Percentiles rank a stretch among this genome's conserved stretches.
phyloP scores from a whole-genome alignment of 2,888 invertebrate species.

The Beris morrisii region DNA sequence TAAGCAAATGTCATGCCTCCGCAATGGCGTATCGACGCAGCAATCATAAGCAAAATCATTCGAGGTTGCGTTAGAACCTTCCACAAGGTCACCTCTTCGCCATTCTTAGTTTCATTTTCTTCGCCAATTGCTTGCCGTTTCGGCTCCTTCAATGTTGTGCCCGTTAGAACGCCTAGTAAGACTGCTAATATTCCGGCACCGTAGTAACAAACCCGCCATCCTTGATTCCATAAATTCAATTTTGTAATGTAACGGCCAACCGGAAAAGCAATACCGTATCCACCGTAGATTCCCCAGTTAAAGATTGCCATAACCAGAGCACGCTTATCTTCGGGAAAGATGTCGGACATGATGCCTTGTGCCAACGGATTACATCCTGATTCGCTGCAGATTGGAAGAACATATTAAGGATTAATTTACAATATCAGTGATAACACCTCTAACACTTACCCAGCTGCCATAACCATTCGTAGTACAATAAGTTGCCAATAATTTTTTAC shows the following conservation, averaged over 20 bases:
- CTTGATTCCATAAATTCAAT: conserved; percentile 73
- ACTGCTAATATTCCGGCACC: conserved; percentile 77
- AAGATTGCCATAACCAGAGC: conserved; percentile 90
- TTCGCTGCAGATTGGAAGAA: conserved; percentile 60
- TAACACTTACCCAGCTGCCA: conserved; percentile 73
- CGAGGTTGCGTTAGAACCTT: conserved; percentile 76
- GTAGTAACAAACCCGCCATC: conserved; percentile 83
- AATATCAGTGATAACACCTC: background rate
- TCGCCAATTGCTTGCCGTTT: conserved; percentile 75
- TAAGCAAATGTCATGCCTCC: conserved; percentile 91
- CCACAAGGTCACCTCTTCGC: conserved; percentile 68
- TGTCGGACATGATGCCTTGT: conserved; percentile 79
- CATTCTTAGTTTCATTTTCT: conserved; percentile 57
- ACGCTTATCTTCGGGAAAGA: conserved; percentile 78
- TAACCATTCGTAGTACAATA: conserved; percentile 78
- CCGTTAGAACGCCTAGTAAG: conserved; percentile 70
- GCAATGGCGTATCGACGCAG: conserved; percentile 86
- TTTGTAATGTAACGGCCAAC: conserved; percentile 83
- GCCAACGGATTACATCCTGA: conserved; percentile 86
- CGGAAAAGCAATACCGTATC: conserved; percentile 90
- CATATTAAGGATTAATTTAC: conserved; percentile 5
- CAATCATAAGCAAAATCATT: conserved; percentile 76
- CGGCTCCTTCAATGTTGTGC: conserved; percentile 76
- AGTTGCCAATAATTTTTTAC: conserved; percentile 90
- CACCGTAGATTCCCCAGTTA: conserved; percentile 95